phyloP scores from a whole-genome alignment of 2,888 invertebrate species.

The Acrobasis repandana region DNA sequence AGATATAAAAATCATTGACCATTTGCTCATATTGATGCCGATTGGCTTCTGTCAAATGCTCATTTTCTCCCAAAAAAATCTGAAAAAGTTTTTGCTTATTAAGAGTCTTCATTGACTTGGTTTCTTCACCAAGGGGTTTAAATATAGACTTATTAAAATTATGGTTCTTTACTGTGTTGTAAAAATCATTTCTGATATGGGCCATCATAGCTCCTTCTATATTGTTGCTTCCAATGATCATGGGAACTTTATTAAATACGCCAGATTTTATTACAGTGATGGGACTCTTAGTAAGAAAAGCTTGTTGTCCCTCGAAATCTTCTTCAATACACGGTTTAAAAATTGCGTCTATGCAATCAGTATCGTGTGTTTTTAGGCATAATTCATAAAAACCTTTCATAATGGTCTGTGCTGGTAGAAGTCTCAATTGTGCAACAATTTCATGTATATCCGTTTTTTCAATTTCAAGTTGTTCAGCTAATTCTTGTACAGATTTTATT shows the following conservation, averaged over 20 bases:
- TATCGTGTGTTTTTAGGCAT: constrained; percentile 31
- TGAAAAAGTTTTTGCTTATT: constrained; percentile 62
- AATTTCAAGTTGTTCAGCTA: constrained; percentile 60
- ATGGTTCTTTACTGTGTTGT: constrained; percentile 59
- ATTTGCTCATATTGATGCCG: constrained; percentile 66
- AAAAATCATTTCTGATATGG: constrained; percentile 50
- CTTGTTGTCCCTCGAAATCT: constrained; percentile 69
- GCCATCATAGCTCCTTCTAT: constrained; percentile 60
- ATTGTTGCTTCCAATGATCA: constrained; percentile 72
- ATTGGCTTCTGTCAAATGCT: constrained; percentile 55
- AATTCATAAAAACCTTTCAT: constrained; percentile 49
- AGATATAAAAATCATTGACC: constrained; percentile 68
- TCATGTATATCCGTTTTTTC: constrained; percentile 50
- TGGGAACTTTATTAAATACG: constrained; percentile 69
- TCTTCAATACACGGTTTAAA: constrained; percentile 73
- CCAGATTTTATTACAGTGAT: constrained; percentile 63
- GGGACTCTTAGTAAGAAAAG: constrained; percentile 69
- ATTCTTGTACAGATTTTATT: constrained; percentile 46
- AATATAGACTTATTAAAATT: constrained; percentile 58
- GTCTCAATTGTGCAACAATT: constrained; percentile 60
- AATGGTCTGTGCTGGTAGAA: constrained; percentile 48
- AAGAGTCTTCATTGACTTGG: constrained; percentile 44
- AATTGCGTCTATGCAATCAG: constrained; percentile 51
- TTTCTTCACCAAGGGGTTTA: constrained; percentile 56
- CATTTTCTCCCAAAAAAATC: constrained; percentile 65